phyloP scores from a whole-genome alignment of 1,140 invertebrate genomes.

The Drosophila azteca region DNA sequence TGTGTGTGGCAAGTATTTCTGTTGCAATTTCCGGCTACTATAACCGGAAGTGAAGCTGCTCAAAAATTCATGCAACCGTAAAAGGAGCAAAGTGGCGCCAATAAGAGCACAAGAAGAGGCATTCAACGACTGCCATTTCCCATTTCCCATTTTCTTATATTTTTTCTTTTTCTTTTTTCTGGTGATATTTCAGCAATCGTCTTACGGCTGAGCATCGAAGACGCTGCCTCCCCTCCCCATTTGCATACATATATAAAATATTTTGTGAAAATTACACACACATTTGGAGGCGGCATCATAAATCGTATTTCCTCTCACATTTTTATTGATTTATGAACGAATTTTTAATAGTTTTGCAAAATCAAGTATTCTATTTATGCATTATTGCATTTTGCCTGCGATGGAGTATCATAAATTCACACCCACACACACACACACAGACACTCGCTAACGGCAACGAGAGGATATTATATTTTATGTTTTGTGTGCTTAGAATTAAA shows the following conservation, averaged over 20 bases:
- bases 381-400: conserved; percentile 36
- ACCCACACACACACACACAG: conserved; percentile 13
- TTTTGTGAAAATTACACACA: conserved; percentile 49
- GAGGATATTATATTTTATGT: conserved; percentile 7
- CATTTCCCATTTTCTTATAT: conserved; percentile 5
- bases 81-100: conserved; percentile 69
- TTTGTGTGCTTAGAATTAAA: not conserved
- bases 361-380: conserved; percentile 47
- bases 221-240: conserved; percentile 8
- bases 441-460: too few species aligned
- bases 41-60: conserved; percentile 72
- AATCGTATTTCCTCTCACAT: conserved; percentile 37
- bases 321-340: conserved; percentile 44
- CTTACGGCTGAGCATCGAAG: not conserved
- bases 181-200: conserved; percentile 41
- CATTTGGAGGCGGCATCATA: conserved; percentile 34
- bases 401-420: conserved; percentile 31
- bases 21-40: conserved; percentile 72
- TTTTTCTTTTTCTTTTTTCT: not conserved
- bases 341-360: conserved; percentile 51
- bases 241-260: conserved; percentile 53
- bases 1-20: conserved; percentile 55
- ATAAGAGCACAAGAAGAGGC: conserved; percentile 42
- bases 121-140: conserved; percentile 14
- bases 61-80: conserved; percentile 74